A percentile compares a stretch with the other conserved stretches of the same genome.
These are phyloP conservation scores for Polypterus senegalus DNA, from an alignment of 2,113 vertebrate species.

Conservation along the genomic window DNA sequence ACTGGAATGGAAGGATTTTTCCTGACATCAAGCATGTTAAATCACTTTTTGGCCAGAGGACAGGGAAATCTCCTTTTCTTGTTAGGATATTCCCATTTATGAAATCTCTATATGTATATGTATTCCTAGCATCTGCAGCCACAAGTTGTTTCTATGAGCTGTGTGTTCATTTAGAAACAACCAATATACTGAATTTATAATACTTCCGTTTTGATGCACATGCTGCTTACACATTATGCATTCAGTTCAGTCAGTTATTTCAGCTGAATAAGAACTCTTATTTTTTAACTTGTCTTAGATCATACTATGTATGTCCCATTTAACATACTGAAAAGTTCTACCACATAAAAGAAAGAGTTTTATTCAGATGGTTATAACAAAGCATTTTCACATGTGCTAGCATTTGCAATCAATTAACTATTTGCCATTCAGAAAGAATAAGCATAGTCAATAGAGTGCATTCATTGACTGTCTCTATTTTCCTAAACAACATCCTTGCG, in stretches of 20 bases:
- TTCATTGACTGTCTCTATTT: background rate
- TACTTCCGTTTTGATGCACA: background rate
- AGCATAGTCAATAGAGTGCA: background rate
- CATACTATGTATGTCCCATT: background rate
- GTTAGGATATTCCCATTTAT: slow-evolving; percentile 2
- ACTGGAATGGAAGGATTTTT: slow-evolving; percentile 51
- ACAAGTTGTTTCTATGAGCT: background rate
- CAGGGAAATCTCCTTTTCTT: slow-evolving; percentile 18
- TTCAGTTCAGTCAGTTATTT: background rate
- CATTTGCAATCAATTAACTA: background rate
- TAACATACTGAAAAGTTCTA: background rate
- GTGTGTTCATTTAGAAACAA: background rate
- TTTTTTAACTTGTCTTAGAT: background rate
- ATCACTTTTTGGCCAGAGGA: slow-evolving; percentile 34
- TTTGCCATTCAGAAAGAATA: background rate
- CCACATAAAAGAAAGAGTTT: background rate
- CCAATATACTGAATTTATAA: background rate
- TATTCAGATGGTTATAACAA: background rate
- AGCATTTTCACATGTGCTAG: background rate
- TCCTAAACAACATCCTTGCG: background rate
- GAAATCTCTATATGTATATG: background rate
- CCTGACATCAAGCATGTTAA: slow-evolving; percentile 40
- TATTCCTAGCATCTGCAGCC: background rate
- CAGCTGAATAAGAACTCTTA: background rate
- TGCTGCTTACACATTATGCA: too few species aligned